A percentile compares a stretch with the other conserved stretches of the same genome.
phyloP scores from a whole-genome alignment of 2,113 vertebrate species.

The Morone saxatilis region DNA sequence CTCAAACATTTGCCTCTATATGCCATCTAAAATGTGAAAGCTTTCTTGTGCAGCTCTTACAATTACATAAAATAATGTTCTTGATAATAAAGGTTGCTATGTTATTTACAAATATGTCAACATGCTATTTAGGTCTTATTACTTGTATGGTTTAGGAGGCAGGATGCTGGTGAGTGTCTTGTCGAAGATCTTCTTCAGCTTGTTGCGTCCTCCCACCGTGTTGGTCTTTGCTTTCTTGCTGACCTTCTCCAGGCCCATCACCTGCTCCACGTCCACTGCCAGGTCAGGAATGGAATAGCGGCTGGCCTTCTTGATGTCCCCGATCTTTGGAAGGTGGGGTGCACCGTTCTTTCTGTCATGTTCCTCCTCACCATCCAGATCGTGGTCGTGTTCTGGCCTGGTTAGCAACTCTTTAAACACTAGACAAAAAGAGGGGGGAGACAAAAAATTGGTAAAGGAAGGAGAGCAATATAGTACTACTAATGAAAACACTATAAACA shows the following conservation, averaged over 20 bases:
- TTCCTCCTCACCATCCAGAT: slow-evolving; percentile 87
- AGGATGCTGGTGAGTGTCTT: slow-evolving; percentile 99
- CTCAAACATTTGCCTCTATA: slow-evolving; percentile 1
- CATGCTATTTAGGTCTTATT: slow-evolving; percentile 42
- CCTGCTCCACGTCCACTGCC: slow-evolving; percentile 97
- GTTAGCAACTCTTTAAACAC: slow-evolving; percentile 98
- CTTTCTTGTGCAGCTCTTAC: not conserved
- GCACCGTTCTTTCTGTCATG: slow-evolving; percentile 95
- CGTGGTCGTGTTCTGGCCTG: slow-evolving; percentile 90
- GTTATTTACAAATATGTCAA: not conserved
- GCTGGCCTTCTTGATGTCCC: slow-evolving; percentile 97
- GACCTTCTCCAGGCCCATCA: slow-evolving; percentile 96
- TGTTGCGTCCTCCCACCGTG: slow-evolving; percentile 96
- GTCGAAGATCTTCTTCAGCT: slow-evolving; percentile 98
- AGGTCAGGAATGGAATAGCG: slow-evolving; percentile 98
- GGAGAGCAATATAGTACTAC: too few relatives aligned
- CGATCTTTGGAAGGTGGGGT: slow-evolving; percentile 97
- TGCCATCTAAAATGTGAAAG: not conserved
- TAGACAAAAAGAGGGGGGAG: slow-evolving; percentile 53
- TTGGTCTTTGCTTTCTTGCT: slow-evolving; percentile 97
- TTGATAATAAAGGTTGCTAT: not conserved
- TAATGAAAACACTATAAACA: not conserved
- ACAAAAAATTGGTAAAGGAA: not conserved
- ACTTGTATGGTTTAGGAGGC: slow-evolving; percentile 99
- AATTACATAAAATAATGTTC: too few relatives aligned